These are phyloP conservation scores for Brachylomia viminalis DNA, from an alignment of 2,888 invertebrate species.

Conservation along the genomic window DNA sequence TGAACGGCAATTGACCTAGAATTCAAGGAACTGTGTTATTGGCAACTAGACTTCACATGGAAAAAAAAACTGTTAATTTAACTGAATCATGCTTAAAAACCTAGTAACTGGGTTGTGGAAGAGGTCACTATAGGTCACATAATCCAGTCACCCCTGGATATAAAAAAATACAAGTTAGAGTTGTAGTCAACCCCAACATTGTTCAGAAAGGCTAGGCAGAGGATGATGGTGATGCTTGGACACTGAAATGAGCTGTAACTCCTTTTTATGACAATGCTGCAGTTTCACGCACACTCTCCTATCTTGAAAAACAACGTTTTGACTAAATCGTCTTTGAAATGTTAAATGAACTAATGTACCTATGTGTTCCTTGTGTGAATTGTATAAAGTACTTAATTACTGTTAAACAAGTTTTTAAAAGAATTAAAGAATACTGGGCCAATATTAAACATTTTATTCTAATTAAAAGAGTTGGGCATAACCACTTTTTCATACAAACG, in stretches of 20 bases:
- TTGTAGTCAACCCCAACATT: background rate
- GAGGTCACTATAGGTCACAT: background rate
- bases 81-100: background rate
- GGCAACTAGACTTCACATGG: background rate
- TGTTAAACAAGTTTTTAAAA: no score
- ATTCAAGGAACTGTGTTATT: conserved; percentile 26
- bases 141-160: background rate
- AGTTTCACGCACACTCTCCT: no score
- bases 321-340: no score
- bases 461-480: no score
- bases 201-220: background rate
- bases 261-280: no score
- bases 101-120: background rate
- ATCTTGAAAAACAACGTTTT: no score
- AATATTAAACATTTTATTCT: no score
- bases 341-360: no score
- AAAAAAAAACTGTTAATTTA: background rate
- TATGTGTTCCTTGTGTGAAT: no score
- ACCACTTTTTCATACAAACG: no score
- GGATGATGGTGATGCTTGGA: background rate
- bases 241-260: background rate
- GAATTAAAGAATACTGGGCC: no score
- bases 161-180: background rate
- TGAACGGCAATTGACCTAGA: conserved; percentile 95
- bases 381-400: no score